Base-by-base conservation (phyloP, 2,888 invertebrate genomes). In the Ceraclea dissimilis region DNA sequence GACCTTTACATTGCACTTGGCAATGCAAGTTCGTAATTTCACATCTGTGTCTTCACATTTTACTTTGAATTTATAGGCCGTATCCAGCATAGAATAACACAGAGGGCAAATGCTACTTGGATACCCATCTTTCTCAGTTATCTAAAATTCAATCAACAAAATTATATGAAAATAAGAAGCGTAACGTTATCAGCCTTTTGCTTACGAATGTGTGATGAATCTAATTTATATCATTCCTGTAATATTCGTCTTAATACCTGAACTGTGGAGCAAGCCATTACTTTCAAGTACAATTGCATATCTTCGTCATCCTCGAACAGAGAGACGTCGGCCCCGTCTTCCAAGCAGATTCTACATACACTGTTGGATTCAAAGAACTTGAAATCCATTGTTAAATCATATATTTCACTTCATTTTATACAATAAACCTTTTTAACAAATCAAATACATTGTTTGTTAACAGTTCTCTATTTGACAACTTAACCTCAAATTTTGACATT, bases 261-360 rank as follows among this genome's bases (percentile, higher is more conserved):
- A 10, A 62, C 56, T 11, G 57, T 22, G 20, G 59, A 62, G 50
- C 62, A 62, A 52, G 60, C 59, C 62, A 62, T 62, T 49, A 62
- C 49, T 54, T 62, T 62, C 31, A 58, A n/a, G 46, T 60, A 58
- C n/a, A 60, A 47, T 52, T 62, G 58, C 22, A 54, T 54, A 22
- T 60, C 60, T 8, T 53, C 49, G 44, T 54, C 58, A 6, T 58
- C 58, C 8, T 53, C 49, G 49, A 60, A 62, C 26, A 62, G 52
- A 20, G 62, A 62, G 31, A 60, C 43, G 34, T 54, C 34, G 8
- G 58, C 61, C 8, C 55, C 58, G 4, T 56, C 60, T 44, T 54
- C 56, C 26, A 60, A 54, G 47, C 60, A 62, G 34, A 62, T 56
- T 22, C 59, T 49, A 46, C 62, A 62, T 18, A 55, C 18, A 44